Conservation (phyloP, 2,888 invertebrate genomes). For the Lepetodrilus schrolli region DNA sequence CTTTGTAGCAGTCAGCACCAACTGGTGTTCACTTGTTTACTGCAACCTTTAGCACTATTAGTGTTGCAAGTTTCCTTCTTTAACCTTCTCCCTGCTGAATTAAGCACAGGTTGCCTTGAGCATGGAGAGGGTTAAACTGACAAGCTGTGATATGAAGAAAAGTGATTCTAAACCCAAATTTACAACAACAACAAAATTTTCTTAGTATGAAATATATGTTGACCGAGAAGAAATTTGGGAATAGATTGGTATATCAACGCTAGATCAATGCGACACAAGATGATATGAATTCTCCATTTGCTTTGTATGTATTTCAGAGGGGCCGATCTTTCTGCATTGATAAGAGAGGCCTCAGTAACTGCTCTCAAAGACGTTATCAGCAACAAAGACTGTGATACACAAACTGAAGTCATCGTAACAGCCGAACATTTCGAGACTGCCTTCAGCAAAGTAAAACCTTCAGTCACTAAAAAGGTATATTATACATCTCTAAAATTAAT, state of each 20-base stretch:
- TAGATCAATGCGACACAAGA: too few relatives aligned
- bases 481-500: not conserved
- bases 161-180: too few relatives aligned
- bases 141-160: too few relatives aligned
- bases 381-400: constrained; percentile 23
- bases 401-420: constrained; percentile 79
- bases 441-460: constrained; percentile 87
- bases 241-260: not conserved
- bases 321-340: constrained; percentile 92
- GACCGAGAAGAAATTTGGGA: constrained; percentile 28
- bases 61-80: too few relatives aligned
- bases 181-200: not conserved
- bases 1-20: too few relatives aligned
- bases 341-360: constrained; percentile 89
- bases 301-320: constrained; percentile 81
- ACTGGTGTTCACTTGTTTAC: too few relatives aligned
- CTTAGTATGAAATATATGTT: not conserved
- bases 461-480: constrained; percentile 80
- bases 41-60: too few relatives aligned
- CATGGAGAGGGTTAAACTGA: too few relatives aligned
- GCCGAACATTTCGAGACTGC: constrained; percentile 86
- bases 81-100: too few relatives aligned
- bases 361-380: constrained; percentile 85
- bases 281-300: too few relatives aligned
- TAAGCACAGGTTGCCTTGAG: too few relatives aligned